These are phyloP conservation scores for Sepiola atlantica DNA, from an alignment of 2,888 invertebrate genomes.

Conservation along the genomic window DNA sequence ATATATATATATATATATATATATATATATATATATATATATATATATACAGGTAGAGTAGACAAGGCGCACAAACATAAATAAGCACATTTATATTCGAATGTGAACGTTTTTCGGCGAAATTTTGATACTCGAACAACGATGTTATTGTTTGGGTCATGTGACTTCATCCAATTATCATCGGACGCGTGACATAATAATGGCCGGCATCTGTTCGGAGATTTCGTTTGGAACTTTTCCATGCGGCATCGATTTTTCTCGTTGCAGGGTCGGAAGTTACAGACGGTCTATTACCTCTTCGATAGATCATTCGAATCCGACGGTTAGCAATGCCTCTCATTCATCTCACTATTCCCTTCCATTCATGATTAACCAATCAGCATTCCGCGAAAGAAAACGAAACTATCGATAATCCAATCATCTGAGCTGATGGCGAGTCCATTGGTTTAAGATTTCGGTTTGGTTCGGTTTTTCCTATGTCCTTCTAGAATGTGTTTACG, in stretches of 20 bases:
- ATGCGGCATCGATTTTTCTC: not conserved
- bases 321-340: not conserved
- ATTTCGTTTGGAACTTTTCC: not conserved
- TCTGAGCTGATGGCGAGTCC: not conserved
- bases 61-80: no score
- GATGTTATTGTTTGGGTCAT: not conserved
- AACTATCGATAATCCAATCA: not conserved
- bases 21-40: no score
- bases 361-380: not conserved
- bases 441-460: not conserved
- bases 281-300: not conserved
- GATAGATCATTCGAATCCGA: not conserved
- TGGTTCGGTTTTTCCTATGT: not conserved
- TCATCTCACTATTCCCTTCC: no score
- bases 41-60: no score
- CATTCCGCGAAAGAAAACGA: not conserved
- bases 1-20: no score
- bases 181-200: not conserved
- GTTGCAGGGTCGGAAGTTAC: not conserved
- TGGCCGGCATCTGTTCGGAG: not conserved
- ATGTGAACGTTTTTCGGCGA: not conserved
- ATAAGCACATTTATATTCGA: not conserved
- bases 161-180: not conserved
- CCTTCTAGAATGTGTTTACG: not conserved
- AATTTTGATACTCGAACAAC: not conserved